phyloP scores from a whole-genome alignment of 2,113 vertebrate genomes.

The Antennarius striatus region DNA sequence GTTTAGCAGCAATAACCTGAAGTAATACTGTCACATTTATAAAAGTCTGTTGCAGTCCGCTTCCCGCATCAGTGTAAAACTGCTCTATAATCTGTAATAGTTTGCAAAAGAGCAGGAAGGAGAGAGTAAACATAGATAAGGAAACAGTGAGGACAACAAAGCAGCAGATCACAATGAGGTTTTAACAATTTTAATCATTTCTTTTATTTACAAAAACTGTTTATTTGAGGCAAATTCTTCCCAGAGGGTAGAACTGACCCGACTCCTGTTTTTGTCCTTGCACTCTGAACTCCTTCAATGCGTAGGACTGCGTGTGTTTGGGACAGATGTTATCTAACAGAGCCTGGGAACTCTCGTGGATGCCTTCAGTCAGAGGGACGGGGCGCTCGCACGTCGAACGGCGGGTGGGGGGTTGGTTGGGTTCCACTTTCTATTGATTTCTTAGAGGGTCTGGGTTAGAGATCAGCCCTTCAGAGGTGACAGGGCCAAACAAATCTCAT shows the following conservation, averaged over 20 bases:
- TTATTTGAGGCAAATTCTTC: neutral
- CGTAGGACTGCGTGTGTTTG: slow-evolving; percentile 3
- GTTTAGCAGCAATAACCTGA: no score
- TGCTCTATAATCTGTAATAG: no score
- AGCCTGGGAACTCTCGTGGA: slow-evolving; percentile 68
- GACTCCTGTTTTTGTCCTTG: slow-evolving; percentile 41
- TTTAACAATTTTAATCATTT: no score
- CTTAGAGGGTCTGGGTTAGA: slow-evolving; percentile 66
- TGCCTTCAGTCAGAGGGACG: slow-evolving; percentile 47
- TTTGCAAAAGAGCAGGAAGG: no score
- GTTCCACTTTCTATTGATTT: slow-evolving; percentile 65
- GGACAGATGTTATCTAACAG: slow-evolving; percentile 71
- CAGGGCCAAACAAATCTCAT: slow-evolving; percentile 72
- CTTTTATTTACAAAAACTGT: neutral
- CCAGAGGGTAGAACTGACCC: neutral
- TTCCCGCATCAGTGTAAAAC: no score
- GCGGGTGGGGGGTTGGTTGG: slow-evolving; percentile 39
- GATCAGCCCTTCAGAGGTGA: slow-evolving; percentile 66
- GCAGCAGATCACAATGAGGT: neutral
- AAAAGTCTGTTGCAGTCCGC: no score
- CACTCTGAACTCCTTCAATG: slow-evolving; percentile 22
- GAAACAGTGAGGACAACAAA: neutral
- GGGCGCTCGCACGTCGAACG: slow-evolving; percentile 39
- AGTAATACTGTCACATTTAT: no score
- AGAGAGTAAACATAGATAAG: no score